Conservation (phyloP, 2,888 invertebrate species). For the Dinocampus coccinellae region DNA sequence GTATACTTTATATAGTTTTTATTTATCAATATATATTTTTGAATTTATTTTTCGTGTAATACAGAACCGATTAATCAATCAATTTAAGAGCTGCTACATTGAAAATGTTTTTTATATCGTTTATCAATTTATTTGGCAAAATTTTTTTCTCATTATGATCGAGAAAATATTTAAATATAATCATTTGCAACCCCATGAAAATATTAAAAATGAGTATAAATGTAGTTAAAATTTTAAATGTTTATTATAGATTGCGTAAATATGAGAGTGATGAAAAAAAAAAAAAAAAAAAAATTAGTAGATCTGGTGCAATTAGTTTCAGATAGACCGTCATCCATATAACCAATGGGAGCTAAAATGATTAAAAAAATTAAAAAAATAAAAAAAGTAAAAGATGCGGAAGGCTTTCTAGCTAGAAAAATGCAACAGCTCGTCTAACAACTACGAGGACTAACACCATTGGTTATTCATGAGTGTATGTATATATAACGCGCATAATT, state of each 20-base stretch:
- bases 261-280: too few relatives aligned
- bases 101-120: too few relatives aligned
- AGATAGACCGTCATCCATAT: conserved; percentile 49
- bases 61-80: too few relatives aligned
- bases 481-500: conserved; percentile 54
- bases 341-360: conserved; percentile 64
- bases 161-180: too few relatives aligned
- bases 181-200: too few relatives aligned
- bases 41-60: too few relatives aligned
- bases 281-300: background rate
- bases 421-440: conserved; percentile 68
- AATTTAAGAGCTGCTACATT: too few relatives aligned
- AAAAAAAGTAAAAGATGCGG: conserved; percentile 57
- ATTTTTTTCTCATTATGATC: too few relatives aligned
- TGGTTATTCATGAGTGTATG: conserved; percentile 55
- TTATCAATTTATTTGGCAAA: too few relatives aligned
- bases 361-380: conserved; percentile 41
- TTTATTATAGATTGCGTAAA: too few relatives aligned
- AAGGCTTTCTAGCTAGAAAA: conserved; percentile 66
- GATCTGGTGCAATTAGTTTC: conserved; percentile 1
- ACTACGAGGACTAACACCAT: conserved; percentile 67
- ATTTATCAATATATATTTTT: background rate
- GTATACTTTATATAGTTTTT: background rate
- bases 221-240: too few relatives aligned
- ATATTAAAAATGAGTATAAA: too few relatives aligned